phyloP scores from a whole-genome alignment of 2,888 invertebrate genomes.

The Chaetoderma sp. region DNA sequence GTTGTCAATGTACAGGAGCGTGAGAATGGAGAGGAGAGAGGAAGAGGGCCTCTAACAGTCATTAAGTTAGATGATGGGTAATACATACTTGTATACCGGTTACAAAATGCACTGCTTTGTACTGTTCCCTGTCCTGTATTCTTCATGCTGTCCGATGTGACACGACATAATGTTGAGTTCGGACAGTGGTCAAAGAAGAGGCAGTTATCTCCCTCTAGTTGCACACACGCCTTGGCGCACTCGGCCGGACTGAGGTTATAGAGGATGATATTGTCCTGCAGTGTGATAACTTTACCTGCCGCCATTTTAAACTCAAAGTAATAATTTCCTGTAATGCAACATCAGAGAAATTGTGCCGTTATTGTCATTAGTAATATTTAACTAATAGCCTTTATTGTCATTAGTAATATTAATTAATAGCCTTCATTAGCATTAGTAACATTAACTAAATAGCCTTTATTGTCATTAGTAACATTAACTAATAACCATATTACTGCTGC shows the following conservation, averaged over 20 bases:
- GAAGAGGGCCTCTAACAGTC: no score
- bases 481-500: no score
- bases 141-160: slow-evolving; percentile 43
- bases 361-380: not conserved
- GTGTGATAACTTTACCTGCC: slow-evolving; percentile 30
- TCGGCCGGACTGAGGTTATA: slow-evolving; percentile 39
- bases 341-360: not conserved
- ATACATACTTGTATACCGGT: slow-evolving; percentile 49
- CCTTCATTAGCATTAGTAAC: not conserved
- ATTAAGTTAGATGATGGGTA: no score
- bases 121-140: slow-evolving; percentile 45
- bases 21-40: no score
- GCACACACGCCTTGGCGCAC: slow-evolving; percentile 54
- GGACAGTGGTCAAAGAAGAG: slow-evolving; percentile 55
- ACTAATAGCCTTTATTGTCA: not conserved
- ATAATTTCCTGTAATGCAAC: slow-evolving; percentile 43
- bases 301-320: slow-evolving; percentile 46
- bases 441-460: not conserved
- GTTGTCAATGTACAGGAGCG: no score
- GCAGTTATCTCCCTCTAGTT: slow-evolving; percentile 44
- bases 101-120: slow-evolving; percentile 41
- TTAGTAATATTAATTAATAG: no score
- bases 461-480: no score
- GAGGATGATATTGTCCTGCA: slow-evolving; percentile 43
- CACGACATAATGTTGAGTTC: slow-evolving; percentile 47